Percentiles rank a stretch among this genome's conserved stretches.
phyloP scores from a whole-genome alignment of 2,888 invertebrate genomes.

The Calliphora vomitoria region DNA sequence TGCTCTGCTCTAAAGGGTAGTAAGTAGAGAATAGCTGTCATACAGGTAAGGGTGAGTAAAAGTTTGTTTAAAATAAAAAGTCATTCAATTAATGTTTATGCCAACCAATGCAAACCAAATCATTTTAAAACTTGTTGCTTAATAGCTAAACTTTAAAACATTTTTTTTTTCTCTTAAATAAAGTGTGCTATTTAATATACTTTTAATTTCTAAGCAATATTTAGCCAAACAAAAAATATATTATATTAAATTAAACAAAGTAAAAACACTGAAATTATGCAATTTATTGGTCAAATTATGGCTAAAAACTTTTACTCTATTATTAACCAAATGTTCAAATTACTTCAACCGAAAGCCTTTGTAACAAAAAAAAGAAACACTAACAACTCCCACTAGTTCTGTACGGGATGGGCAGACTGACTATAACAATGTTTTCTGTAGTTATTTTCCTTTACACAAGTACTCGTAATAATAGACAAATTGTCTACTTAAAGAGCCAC shows the following conservation, averaged over 20 bases:
- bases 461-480: conserved; percentile 61
- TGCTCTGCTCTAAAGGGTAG: not conserved
- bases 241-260: not conserved
- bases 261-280: conserved; percentile 65
- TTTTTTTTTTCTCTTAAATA: not conserved
- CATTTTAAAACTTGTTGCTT: conserved; percentile 25
- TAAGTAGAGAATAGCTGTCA: not conserved
- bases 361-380: not conserved
- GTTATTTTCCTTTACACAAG: conserved; percentile 12
- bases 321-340: conserved; percentile 54
- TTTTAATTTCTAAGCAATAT: conserved; percentile 49
- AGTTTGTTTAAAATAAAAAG: not conserved
- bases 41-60: not conserved
- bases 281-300: conserved; percentile 70
- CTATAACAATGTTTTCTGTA: not conserved
- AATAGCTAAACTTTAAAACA: not conserved
- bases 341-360: not conserved
- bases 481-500: conserved; percentile 58
- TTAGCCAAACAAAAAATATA: not conserved
- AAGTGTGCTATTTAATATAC: conserved; percentile 4
- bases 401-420: not conserved
- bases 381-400: conserved; percentile 29
- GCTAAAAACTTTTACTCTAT: conserved; percentile 59
- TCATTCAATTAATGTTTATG: not conserved
- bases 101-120: no score